These are phyloP conservation scores for Apantesis nais DNA, from an alignment of 2,888 invertebrate species.

Conservation along the genomic window DNA sequence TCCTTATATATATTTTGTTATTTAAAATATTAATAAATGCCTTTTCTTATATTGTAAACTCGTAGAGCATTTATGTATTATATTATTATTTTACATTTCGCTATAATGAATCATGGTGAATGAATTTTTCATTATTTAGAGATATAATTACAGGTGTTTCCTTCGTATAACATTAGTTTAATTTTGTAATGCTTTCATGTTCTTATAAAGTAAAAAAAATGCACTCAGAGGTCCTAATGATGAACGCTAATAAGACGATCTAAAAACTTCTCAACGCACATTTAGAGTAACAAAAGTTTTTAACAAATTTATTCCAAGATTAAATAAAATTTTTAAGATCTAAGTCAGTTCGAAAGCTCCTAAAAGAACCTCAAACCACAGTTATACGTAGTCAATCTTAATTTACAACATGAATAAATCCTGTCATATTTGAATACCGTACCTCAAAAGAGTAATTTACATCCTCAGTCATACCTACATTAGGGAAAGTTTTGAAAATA, in stretches of 20 bases:
- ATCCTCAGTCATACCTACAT: conserved; percentile 53
- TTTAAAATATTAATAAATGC: too few relatives aligned
- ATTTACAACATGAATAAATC: conserved; percentile 34
- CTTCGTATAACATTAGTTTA: too few relatives aligned
- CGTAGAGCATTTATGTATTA: too few relatives aligned
- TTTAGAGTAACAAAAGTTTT: not conserved
- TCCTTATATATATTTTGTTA: too few relatives aligned
- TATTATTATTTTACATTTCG: too few relatives aligned
- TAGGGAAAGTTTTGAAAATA: conserved; percentile 57
- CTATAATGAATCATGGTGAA: too few relatives aligned
- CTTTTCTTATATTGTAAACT: too few relatives aligned
- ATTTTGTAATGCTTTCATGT: not conserved
- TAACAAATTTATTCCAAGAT: not conserved
- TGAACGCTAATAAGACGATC: not conserved
- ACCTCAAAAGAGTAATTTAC: conserved; percentile 50
- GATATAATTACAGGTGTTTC: too few relatives aligned
- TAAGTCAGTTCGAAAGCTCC: not conserved
- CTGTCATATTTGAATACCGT: conserved; percentile 32
- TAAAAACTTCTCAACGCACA: not conserved
- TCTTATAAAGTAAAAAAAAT: not conserved
- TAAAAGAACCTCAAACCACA: conserved; percentile 8
- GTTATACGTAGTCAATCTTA: conserved; percentile 24
- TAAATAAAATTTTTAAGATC: not conserved
- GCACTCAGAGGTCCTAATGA: too few relatives aligned
- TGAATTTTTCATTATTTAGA: too few relatives aligned